Evolutionary conservation across 2,888 invertebrate genomes (phyloP).

Genomic region (Apodemia zela): DNA sequence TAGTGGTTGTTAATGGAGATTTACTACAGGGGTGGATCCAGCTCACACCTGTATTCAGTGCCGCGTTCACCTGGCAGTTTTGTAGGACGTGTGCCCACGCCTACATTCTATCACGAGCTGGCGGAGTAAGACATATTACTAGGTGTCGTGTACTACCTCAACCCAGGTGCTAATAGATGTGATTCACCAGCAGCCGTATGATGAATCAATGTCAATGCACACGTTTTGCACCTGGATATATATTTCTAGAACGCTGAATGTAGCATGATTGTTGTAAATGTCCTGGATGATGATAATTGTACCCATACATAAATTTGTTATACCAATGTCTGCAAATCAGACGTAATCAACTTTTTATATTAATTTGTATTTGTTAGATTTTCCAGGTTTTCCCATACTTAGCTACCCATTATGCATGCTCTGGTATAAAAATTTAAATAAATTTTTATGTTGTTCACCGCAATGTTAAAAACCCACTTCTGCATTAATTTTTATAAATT

Average conservation of each 20-base stretch:
- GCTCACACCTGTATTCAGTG: conserved; percentile 65
- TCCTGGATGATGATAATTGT: no score
- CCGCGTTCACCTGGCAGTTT: conserved; percentile 66
- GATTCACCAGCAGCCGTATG: conserved; percentile 39
- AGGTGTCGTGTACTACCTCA: conserved; percentile 45
- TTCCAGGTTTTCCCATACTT: background rate
- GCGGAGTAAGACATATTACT: conserved; percentile 65
- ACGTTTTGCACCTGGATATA: background rate
- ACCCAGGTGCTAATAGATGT: conserved; percentile 21
- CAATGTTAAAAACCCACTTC: background rate
- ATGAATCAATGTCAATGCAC: background rate
- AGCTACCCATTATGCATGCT: background rate
- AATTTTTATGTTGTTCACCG: background rate
- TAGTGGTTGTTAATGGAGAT: conserved; percentile 27
- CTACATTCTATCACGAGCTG: conserved; percentile 73
- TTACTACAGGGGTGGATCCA: conserved; percentile 67
- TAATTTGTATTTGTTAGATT: no score
- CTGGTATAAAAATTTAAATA: background rate
- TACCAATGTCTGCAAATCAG: no score
- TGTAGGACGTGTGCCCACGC: conserved; percentile 72
- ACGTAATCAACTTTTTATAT: no score
- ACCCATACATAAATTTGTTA: no score
- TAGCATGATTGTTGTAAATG: conserved; percentile 4
- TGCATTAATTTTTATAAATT: background rate
- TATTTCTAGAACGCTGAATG: background rate